Percentiles rank a stretch among this genome's conserved stretches.
phyloP scores from a whole-genome alignment of 2,888 invertebrate species.

The Cyaniris semiargus region DNA sequence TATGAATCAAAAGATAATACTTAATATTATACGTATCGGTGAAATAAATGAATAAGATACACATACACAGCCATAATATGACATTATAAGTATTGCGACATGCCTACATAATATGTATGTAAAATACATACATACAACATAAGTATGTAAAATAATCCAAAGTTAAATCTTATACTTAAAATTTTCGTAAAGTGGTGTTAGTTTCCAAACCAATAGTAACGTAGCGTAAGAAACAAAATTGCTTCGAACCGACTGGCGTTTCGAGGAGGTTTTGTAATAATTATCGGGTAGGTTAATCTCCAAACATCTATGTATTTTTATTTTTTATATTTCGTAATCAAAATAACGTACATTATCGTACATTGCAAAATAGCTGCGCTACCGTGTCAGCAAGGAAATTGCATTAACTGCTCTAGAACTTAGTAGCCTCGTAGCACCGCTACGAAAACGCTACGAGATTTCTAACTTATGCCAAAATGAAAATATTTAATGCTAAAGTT shows the following conservation, averaged over 20 bases:
- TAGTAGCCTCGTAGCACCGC: not conserved
- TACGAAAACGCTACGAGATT: not conserved
- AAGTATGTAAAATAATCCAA: not conserved
- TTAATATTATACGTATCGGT: not conserved
- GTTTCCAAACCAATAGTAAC: not conserved
- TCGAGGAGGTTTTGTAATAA: not conserved
- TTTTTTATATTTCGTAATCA: no score
- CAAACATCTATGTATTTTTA: no score
- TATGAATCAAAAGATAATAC: not conserved
- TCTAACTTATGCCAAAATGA: no score
- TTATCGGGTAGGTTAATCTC: not conserved
- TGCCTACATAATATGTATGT: not conserved
- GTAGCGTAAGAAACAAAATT: not conserved
- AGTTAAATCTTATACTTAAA: not conserved
- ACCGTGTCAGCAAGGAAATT: not conserved
- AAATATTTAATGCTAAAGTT: no score
- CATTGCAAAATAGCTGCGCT: not conserved
- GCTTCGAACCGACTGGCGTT: not conserved
- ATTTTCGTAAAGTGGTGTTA: not conserved
- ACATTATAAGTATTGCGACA: not conserved
- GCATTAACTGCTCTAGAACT: not conserved
- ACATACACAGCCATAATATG: not conserved
- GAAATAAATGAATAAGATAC: not conserved
- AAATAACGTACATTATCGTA: no score
- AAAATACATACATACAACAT: no score